Evolutionary conservation across 2,797 vertebrate species (phyloP).

Genomic region (Danio aesculapii): DNA sequence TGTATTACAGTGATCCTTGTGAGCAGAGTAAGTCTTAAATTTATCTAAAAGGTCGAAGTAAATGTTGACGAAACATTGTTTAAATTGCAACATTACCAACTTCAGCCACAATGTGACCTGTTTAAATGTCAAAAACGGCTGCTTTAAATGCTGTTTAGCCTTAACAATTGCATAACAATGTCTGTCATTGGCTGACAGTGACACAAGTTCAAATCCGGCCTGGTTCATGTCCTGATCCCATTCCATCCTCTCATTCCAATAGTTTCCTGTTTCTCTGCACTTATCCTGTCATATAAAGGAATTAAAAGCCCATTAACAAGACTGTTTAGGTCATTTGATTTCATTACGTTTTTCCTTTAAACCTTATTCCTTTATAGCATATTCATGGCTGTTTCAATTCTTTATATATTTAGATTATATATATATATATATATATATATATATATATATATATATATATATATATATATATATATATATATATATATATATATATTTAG

Average conservation of each 20-base stretch:
- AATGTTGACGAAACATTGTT: not conserved
- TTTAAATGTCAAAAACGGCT: not conserved
- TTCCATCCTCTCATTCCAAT: not conserved
- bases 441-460: no score
- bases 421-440: no score
- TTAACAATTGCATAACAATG: not conserved
- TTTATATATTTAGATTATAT: no score
- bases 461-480: no score
- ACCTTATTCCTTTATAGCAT: no score
- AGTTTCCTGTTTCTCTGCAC: not conserved
- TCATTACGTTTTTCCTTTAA: no score
- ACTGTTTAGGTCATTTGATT: not conserved
- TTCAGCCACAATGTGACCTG: no score
- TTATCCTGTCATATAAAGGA: not conserved
- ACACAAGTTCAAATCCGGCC: not conserved
- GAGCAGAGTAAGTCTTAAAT: not conserved
- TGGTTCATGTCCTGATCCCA: not conserved
- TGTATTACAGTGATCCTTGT: not conserved
- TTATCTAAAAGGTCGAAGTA: not conserved
- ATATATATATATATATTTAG: no score
- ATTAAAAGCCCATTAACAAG: not conserved
- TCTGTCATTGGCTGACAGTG: not conserved
- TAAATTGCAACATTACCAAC: no score
- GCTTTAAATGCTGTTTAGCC: not conserved
- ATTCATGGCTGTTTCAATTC: no score